These are phyloP conservation scores for Pelusios castaneus DNA, from an alignment of 2,113 vertebrate genomes.

Conservation along the genomic window DNA sequence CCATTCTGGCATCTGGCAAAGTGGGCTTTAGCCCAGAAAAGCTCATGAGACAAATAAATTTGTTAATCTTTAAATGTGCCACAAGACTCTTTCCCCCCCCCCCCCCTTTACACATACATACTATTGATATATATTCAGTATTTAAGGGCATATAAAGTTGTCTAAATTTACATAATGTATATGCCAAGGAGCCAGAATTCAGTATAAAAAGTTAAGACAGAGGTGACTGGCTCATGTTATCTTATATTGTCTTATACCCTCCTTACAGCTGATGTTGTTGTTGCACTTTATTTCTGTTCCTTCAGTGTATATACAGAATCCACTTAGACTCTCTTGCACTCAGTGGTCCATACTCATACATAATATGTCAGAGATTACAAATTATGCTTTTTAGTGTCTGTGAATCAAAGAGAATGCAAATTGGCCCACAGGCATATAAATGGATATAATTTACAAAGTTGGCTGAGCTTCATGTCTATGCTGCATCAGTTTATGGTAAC, in stretches of 20 bases:
- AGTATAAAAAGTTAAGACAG: background rate
- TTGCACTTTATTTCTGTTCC: background rate
- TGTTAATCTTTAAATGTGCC: too few species aligned
- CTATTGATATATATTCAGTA: too few species aligned
- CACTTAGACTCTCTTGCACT: background rate
- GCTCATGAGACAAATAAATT: too few species aligned
- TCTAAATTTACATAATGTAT: background rate
- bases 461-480: background rate
- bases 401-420: background rate
- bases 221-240: background rate
- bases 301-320: background rate
- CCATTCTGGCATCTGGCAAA: too few species aligned
- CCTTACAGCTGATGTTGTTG: background rate
- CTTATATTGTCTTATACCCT: background rate
- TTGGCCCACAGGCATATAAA: background rate
- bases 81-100: too few species aligned
- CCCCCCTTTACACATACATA: too few species aligned
- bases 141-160: background rate
- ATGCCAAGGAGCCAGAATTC: background rate
- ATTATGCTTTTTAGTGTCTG: background rate
- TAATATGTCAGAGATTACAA: background rate
- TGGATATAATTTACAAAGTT: background rate
- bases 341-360: background rate
- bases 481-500: background rate
- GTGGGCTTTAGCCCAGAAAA: too few species aligned